Evolutionary conservation across 1,140 invertebrate genomes (phyloP), one percentile per base, ranked within the genome.

Genomic region (Drosophila lacertosa): DNA sequence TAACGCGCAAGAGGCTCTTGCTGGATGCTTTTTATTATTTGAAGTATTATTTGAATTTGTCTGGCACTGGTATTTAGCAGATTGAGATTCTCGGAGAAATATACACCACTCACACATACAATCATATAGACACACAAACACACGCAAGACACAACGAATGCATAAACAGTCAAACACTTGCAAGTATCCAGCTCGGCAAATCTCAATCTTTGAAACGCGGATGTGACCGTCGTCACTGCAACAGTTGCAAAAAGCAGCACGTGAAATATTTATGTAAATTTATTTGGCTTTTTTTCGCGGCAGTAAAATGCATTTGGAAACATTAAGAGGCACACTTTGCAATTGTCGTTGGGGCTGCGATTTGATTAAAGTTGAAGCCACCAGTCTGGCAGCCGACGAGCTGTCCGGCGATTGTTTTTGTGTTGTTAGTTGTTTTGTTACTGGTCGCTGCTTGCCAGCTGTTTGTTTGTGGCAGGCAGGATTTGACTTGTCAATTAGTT

Each of bases 401-500:
- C 67, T 77, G 78, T 77, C 76, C 76, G 77, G 66, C 78, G 76
- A 80, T 75, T 82, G 78, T 77, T 82, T 77, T 64, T 57, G 42
- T 37, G 39, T 67, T 67, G 64, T 54, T 58, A 9, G 48, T 51
- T 59, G 47, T 71, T 72, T 63, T 51, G 37, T 67, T 48, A 37
- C 39, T 62, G 57, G 32, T 57, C 39, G 51, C 26, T 44, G 32
- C n/a, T 44, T 37, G 35, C 53, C 44, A 68, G 64, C 63, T 73
- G 64, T 62, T 60, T 60, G 69, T 51, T 39, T 54, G 59, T 50
- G 72, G 74, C 65, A 68, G 82, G 82, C 82, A 88, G 82, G 82
- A 88, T 88, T 88, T 88, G 82, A 82, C 70, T 88, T 88, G 82
- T 88, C 82, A 88, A 88, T 88, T 88, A 88, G 82, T 89, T 88